phyloP scores from a whole-genome alignment of 2,888 invertebrate species.

The Chrysopilus asiliformis region DNA sequence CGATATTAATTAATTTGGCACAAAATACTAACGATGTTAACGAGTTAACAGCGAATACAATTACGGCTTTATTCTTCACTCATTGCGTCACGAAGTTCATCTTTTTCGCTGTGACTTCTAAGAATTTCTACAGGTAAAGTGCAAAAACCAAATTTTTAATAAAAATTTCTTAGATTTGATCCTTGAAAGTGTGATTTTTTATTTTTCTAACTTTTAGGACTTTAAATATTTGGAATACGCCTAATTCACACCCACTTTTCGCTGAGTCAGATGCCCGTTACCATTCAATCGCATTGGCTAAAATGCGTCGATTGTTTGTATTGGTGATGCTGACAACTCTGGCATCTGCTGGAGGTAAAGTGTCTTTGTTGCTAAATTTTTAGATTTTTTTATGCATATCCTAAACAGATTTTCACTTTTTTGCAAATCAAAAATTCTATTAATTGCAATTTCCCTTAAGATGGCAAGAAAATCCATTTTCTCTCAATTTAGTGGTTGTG shows the following conservation, averaged over 20 bases:
- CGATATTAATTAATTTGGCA: conserved; percentile 54
- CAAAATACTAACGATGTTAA: conserved; percentile 63
- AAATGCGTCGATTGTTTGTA: conserved; percentile 60
- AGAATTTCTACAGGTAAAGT: conserved; percentile 63
- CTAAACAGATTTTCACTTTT: background rate
- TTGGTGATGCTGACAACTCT: conserved; percentile 49
- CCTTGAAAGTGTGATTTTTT: conserved; percentile 14
- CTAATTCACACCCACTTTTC: conserved; percentile 71
- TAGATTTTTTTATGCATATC: background rate
- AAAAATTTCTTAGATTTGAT: conserved; percentile 2
- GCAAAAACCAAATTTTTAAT: no score
- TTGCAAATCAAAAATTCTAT: background rate
- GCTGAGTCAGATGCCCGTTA: conserved; percentile 69
- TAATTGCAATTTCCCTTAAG: background rate
- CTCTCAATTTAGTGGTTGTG: background rate
- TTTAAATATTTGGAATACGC: conserved; percentile 70
- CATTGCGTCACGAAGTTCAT: conserved; percentile 61
- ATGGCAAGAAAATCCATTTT: background rate
- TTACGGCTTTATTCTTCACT: conserved; percentile 67
- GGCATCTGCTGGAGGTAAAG: conserved; percentile 46
- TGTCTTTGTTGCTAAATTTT: no score
- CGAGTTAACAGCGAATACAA: conserved; percentile 60
- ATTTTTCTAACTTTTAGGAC: conserved; percentile 39
- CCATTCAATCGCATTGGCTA: conserved; percentile 57
- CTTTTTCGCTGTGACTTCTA: conserved; percentile 59